Conservation (phyloP, 2,113 vertebrate genomes). For the Brachyhypopomus occidentalis region DNA sequence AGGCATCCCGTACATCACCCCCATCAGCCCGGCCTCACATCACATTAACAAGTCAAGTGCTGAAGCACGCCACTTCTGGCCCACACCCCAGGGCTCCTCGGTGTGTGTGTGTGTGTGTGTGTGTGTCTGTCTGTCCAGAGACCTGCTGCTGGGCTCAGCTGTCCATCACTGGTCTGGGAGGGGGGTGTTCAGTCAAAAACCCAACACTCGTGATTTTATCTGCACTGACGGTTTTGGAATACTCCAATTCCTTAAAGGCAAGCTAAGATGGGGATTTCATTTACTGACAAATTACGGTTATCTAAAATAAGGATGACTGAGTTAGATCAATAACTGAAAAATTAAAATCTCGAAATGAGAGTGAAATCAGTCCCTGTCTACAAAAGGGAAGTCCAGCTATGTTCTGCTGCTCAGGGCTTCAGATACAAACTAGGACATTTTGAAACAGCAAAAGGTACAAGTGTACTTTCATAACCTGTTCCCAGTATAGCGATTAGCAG, state of each 20-base stretch:
- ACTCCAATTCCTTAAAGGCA: not conserved
- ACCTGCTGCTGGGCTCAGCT: not conserved
- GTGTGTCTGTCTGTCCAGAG: not conserved
- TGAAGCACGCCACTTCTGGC: conserved; percentile 8
- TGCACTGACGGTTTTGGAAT: conserved; percentile 8
- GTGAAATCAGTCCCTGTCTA: not conserved
- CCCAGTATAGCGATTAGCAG: not conserved
- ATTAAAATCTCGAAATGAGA: not conserved
- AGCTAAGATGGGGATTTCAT: not conserved
- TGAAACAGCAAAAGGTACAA: not conserved
- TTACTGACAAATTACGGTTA: conserved; percentile 12
- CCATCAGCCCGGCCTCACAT: not conserved
- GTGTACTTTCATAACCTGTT: not conserved
- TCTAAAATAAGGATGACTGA: not conserved
- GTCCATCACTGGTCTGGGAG: not conserved
- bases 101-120: too few species aligned
- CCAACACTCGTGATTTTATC: conserved; percentile 8
- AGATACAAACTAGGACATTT: not conserved
- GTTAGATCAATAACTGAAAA: not conserved
- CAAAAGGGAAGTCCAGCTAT: not conserved
- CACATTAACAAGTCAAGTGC: conserved; percentile 25
- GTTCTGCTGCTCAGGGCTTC: not conserved
- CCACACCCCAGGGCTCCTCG: not conserved
- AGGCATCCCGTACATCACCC: conserved; percentile 40
- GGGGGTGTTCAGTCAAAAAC: not conserved